Evolutionary conservation across 1,140 invertebrate species (phyloP).

Genomic region (Bombus waltoni): DNA sequence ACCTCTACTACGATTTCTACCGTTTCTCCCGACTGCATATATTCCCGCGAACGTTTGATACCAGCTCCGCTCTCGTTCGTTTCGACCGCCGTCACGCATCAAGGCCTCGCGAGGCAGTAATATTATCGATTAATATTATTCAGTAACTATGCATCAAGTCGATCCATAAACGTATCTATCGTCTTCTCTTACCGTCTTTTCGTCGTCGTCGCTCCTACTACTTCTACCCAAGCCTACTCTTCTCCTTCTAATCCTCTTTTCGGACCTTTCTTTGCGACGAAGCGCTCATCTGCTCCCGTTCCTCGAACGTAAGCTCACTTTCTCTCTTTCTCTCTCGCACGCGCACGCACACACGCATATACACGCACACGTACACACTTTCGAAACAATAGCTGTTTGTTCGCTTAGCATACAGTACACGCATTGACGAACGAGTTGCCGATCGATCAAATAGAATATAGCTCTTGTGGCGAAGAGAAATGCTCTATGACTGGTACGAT

Average conservation of each 20-base stretch:
- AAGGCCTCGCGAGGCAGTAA: constrained; percentile 82
- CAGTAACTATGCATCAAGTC: constrained; percentile 73
- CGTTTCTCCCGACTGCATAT: not conserved
- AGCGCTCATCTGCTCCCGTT: not conserved
- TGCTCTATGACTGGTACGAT: not conserved
- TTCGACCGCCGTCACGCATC: constrained; percentile 75
- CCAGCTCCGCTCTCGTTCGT: constrained; percentile 26
- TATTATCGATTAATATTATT: constrained; percentile 74
- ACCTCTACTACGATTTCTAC: not conserved
- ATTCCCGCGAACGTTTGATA: constrained; percentile 17
- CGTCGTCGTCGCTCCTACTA: not conserved
- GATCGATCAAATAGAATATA: constrained; percentile 16
- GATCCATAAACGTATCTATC: constrained; percentile 69
- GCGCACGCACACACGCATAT: rapidly evolving
- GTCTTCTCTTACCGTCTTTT: constrained; percentile 3
- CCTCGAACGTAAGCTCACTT: not conserved
- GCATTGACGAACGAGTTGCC: constrained; percentile 49
- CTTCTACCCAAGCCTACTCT: not conserved
- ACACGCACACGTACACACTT: not conserved
- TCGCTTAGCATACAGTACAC: constrained; percentile 45
- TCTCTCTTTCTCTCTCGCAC: not conserved
- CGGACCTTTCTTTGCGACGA: not conserved
- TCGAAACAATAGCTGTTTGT: constrained; percentile 54
- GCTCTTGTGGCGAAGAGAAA: too few relatives aligned
- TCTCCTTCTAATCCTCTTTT: not conserved